A percentile compares a stretch with the other conserved stretches of the same genome.
Evolutionary conservation across 2,797 vertebrate genomes (phyloP).

Genomic region (Mionectes olivaceus): DNA sequence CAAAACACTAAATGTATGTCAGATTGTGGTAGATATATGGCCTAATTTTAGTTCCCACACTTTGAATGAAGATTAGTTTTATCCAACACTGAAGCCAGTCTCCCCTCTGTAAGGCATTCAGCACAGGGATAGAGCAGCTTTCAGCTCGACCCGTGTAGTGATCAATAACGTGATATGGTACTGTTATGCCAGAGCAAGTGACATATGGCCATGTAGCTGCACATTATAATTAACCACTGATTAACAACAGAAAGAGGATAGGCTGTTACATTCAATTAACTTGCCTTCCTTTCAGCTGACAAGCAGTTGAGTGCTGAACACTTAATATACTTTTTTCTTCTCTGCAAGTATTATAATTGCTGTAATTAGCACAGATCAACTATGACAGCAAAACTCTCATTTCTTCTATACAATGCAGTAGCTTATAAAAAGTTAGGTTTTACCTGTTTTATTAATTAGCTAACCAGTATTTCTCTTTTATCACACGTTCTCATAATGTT

Average conservation of each 20-base stretch:
- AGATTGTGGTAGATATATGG: neutral
- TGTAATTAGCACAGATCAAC: slow-evolving; percentile 31
- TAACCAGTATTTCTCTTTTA: neutral
- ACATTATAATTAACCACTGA: slow-evolving; percentile 55
- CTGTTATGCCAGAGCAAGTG: slow-evolving; percentile 25
- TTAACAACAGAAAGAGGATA: slow-evolving; percentile 26
- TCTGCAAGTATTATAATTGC: slow-evolving; percentile 31
- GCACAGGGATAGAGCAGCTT: neutral
- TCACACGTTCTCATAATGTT: neutral
- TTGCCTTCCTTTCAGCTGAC: slow-evolving; percentile 20
- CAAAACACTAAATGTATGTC: neutral
- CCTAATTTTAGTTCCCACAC: neutral
- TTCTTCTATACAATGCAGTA: neutral
- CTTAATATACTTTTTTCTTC: slow-evolving; percentile 43
- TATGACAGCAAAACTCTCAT: slow-evolving; percentile 38
- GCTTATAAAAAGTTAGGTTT: neutral
- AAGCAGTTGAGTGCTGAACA: slow-evolving; percentile 2
- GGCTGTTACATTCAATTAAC: slow-evolving; percentile 52
- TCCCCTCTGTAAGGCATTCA: neutral
- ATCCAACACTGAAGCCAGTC: neutral
- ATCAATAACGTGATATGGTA: neutral
- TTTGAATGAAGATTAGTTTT: neutral
- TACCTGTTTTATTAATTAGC: neutral
- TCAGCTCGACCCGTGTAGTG: neutral
- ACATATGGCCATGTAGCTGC: slow-evolving; percentile 7